A percentile compares a stretch with the other conserved stretches of the same genome.
Evolutionary conservation across 2,113 vertebrate species (phyloP).

Genomic region (Hypanus sabinus): DNA sequence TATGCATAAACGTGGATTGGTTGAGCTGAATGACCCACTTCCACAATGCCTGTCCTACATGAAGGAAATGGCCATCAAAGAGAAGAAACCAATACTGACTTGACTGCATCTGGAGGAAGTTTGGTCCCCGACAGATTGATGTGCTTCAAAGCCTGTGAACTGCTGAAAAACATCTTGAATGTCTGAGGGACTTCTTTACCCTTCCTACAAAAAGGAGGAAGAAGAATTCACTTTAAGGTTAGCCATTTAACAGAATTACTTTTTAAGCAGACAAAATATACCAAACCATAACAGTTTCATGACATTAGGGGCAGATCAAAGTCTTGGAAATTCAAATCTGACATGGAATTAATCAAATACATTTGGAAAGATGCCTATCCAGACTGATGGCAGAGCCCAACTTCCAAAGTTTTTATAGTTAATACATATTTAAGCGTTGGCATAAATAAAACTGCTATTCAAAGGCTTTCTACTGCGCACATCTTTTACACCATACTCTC

Average conservation of each 20-base stretch:
- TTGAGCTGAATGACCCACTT: not conserved
- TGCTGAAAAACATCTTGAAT: constrained; percentile 96
- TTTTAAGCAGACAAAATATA: not conserved
- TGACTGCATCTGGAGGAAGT: constrained; percentile 83
- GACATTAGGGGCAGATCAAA: not conserved
- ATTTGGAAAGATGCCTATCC: not conserved
- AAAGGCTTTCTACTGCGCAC: not conserved
- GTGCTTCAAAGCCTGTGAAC: constrained; percentile 73
- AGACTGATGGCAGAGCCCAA: not conserved
- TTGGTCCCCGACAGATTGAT: constrained; percentile 93
- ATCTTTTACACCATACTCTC: not conserved
- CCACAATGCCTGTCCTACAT: no score
- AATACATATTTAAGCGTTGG: not conserved
- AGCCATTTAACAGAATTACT: not conserved
- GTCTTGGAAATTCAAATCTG: not conserved
- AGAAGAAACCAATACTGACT: constrained; percentile 63
- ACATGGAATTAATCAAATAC: not conserved
- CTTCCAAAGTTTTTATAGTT: not conserved
- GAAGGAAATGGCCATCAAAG: not conserved
- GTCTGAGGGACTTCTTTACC: constrained; percentile 85
- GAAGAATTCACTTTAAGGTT: constrained; percentile 34
- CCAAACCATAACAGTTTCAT: not conserved
- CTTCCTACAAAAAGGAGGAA: constrained; percentile 64
- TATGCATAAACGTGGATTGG: not conserved
- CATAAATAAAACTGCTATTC: not conserved